These are phyloP conservation scores for Rhagologus leucostigma DNA, from an alignment of 2,113 vertebrate genomes.

Conservation along the genomic window DNA sequence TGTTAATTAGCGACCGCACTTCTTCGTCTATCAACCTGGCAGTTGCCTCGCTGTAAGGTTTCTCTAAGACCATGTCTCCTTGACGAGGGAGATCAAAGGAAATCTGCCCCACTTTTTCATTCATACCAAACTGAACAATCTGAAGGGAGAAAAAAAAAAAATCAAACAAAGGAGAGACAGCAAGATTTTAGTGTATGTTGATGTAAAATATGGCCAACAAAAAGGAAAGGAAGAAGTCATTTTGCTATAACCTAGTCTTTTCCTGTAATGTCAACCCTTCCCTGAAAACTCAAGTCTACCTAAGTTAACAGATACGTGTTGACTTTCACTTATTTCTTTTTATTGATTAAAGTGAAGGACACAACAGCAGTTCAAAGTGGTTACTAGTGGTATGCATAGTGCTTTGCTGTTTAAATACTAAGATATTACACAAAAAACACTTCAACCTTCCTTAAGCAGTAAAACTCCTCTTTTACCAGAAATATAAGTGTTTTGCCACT, in stretches of 20 bases:
- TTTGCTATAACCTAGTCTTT: neutral
- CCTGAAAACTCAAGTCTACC: neutral
- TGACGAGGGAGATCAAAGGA: conserved; percentile 95
- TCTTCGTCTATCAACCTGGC: conserved; percentile 91
- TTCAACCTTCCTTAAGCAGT: neutral
- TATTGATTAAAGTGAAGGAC: neutral
- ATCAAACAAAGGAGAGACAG: neutral
- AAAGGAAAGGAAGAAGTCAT: neutral
- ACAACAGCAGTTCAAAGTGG: neutral
- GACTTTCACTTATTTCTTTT: neutral
- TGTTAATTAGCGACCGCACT: conserved; percentile 83
- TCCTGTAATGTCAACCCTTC: neutral
- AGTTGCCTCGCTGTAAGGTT: conserved; percentile 95
- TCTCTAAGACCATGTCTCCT: conserved; percentile 94
- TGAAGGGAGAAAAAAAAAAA: conserved; percentile 13
- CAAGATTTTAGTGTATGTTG: neutral
- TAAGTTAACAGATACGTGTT: neutral
- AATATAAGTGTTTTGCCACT: neutral
- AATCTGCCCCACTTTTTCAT: conserved; percentile 93
- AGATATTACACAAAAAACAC: neutral
- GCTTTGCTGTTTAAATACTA: neutral
- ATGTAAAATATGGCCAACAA: neutral
- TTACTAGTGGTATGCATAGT: neutral
- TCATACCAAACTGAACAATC: conserved; percentile 99
- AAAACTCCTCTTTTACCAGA: neutral